Conservation (phyloP, 2,888 invertebrate genomes). For the Listrodromus nycthemerus region DNA sequence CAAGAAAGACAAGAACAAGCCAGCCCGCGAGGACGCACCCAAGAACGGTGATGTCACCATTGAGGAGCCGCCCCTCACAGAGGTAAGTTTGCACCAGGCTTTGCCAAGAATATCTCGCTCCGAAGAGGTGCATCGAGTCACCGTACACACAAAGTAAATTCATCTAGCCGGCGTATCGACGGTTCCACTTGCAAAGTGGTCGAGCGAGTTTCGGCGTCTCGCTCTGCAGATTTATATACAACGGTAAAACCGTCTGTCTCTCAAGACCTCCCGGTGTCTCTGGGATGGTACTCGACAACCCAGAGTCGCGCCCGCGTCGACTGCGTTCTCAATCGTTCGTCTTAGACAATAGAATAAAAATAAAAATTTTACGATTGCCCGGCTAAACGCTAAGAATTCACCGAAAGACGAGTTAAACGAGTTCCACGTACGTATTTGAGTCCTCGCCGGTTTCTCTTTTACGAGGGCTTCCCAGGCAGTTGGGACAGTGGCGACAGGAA, state of each 20-base stretch:
- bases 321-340: conserved; percentile 49
- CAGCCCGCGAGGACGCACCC: conserved; percentile 88
- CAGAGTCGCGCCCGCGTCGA: conserved; percentile 11
- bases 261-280: background rate
- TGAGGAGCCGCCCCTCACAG: conserved; percentile 87
- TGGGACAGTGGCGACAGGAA: conserved; percentile 20
- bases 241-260: conserved; percentile 25
- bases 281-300: background rate
- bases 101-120: background rate
- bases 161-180: conserved; percentile 28
- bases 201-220: background rate
- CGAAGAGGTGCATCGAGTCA: background rate
- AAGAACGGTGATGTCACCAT: conserved; percentile 87
- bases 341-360: conserved; percentile 55
- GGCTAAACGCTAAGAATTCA: conserved; percentile 39
- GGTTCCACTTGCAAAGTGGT: background rate
- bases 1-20: conserved; percentile 94
- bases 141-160: background rate
- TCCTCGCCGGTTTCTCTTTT: conserved; percentile 51
- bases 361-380: conserved; percentile 49
- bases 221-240: conserved; percentile 36
- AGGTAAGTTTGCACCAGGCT: conserved; percentile 83
- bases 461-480: conserved; percentile 48
- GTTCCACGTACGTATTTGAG: conserved; percentile 27
- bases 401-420: conserved; percentile 28